Evolutionary conservation across 2,797 vertebrate genomes (phyloP).

Genomic region (Vespertilio murinus): DNA sequence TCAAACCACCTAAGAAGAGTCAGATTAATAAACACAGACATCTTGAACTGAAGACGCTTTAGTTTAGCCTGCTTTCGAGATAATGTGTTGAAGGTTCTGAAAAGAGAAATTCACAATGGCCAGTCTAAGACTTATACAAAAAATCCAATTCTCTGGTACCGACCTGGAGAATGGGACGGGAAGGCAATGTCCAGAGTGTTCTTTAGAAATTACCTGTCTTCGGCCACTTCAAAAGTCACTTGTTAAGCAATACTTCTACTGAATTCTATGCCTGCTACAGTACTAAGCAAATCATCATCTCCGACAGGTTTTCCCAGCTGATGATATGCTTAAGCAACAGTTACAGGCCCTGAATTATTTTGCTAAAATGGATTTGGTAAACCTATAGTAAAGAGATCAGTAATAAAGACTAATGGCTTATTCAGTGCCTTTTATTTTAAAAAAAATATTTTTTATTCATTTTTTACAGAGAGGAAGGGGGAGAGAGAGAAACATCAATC

Average conservation of each 20-base stretch:
- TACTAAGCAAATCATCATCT: background rate
- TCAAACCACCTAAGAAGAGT: background rate
- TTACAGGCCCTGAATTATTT: background rate
- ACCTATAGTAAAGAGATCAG: slow-evolving; percentile 6
- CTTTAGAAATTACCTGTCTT: slow-evolving; percentile 15
- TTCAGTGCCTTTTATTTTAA: background rate
- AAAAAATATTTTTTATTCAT: too few relatives aligned
- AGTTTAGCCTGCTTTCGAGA: slow-evolving; percentile 21
- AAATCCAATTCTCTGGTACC: background rate
- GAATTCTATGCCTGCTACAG: background rate
- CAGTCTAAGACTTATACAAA: background rate
- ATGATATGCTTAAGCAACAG: background rate
- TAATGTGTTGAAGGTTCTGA: background rate
- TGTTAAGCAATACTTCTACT: background rate
- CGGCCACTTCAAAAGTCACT: background rate
- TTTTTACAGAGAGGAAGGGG: too few relatives aligned
- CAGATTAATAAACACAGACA: background rate
- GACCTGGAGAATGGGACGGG: slow-evolving; percentile 29
- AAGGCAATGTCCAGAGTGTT: background rate
- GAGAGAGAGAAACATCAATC: too few relatives aligned
- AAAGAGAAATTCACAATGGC: slow-evolving; percentile 23
- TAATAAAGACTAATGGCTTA: background rate
- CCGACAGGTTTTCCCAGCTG: slow-evolving; percentile 34
- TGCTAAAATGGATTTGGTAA: background rate
- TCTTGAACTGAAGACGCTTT: background rate